Evolutionary conservation across 2,113 vertebrate genomes (phyloP).

Genomic region (Trematomus loennbergii): DNA sequence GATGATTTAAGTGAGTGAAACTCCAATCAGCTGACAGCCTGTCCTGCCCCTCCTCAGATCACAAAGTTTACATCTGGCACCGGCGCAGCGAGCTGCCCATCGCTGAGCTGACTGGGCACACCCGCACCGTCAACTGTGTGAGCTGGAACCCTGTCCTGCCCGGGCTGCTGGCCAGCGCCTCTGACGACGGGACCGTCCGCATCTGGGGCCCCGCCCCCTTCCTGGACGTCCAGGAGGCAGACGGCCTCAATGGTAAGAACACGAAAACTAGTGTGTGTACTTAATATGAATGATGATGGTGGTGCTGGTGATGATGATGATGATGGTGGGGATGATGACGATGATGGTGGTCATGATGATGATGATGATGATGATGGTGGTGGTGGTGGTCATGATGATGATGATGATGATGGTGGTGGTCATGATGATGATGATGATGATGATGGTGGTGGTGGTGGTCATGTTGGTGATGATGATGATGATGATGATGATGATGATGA

Average conservation of each 20-base stretch:
- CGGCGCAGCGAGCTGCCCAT: constrained; percentile 96
- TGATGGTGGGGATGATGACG: no score
- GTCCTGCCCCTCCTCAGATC: constrained; percentile 83
- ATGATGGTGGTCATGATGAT: no score
- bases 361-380: accelerated
- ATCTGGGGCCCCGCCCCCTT: constrained; percentile 98
- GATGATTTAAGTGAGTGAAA: no score
- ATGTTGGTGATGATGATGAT: no score
- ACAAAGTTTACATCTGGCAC: constrained; percentile 99
- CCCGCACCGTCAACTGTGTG: constrained; percentile 96
- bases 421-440: no score
- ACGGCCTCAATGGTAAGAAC: constrained; percentile 85
- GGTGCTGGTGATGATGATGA: no score
- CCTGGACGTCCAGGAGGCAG: constrained; percentile 92
- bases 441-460: no score
- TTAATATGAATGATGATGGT: no score
- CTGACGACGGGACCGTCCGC: constrained; percentile 95
- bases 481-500: neutral
- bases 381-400: no score
- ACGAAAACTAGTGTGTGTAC: neutral
- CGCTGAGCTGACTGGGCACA: constrained; percentile 95
- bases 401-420: neutral
- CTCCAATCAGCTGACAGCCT: neutral
- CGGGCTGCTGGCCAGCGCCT: constrained; percentile 97
- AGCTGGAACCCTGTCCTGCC: constrained; percentile 97